These are phyloP conservation scores for Acronicta psi DNA, from an alignment of 2,888 invertebrate genomes.

Conservation along the genomic window DNA sequence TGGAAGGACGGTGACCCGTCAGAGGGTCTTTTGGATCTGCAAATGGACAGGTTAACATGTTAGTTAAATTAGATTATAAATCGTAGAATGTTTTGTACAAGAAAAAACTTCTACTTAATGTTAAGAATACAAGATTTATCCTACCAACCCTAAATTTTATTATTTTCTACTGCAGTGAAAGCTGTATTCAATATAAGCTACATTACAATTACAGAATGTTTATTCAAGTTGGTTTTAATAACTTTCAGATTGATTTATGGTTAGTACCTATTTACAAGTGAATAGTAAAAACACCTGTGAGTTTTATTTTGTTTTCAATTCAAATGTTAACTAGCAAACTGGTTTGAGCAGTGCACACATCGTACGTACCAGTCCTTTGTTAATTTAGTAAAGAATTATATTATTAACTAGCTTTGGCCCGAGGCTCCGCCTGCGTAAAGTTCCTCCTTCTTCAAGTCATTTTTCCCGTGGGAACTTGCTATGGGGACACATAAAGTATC, in stretches of 20 bases:
- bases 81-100: no score
- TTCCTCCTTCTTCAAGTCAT: no score
- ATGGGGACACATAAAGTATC: no score
- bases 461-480: no score
- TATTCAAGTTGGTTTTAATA: slow-evolving; percentile 30
- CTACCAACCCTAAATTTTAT: background rate
- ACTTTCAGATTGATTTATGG: slow-evolving; percentile 28
- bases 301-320: slow-evolving; percentile 45
- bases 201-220: slow-evolving; percentile 3
- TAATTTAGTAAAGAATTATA: slow-evolving; percentile 16
- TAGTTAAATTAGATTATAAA: no score
- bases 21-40: no score
- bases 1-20: no score
- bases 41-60: no score
- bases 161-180: slow-evolving; percentile 12
- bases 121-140: no score
- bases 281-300: slow-evolving; percentile 45
- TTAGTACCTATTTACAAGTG: slow-evolving; percentile 42
- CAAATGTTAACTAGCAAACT: slow-evolving; percentile 46
- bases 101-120: no score
- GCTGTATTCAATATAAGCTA: slow-evolving; percentile 16
- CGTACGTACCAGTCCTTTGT: slow-evolving; percentile 1
- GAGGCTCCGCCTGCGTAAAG: no score
- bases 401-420: slow-evolving; percentile 21
- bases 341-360: slow-evolving; percentile 17